Evolutionary conservation across 2,888 invertebrate species (phyloP), one percentile per base, ranked within the genome.

Genomic region (Bugula neritina): DNA sequence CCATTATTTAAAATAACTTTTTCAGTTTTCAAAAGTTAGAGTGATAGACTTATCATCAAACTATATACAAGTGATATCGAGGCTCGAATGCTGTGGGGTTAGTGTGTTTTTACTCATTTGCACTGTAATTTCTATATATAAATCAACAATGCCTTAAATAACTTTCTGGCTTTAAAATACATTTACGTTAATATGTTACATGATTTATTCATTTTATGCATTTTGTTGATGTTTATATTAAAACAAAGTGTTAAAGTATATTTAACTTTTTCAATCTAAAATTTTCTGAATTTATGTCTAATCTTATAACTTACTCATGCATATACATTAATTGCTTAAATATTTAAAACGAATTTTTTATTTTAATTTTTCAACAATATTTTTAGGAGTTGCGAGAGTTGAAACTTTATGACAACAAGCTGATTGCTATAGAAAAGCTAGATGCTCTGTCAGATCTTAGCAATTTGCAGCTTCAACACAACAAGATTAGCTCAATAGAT

Each of bases 381-480:
- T 74, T 73, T 5, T 73, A 80, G 79, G 81, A 81, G 72, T 71
- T 81, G 52, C 75, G 77, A 72, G 80, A 81, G 72, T 70, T 81
- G 21, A 81, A 81, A 72, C 75, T 81, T 21, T 81, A 80, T 76
- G 81, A 80, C 73, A 81, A 81, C 74, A 73, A 76, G 74, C 74
- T 81, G 17, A 73, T 75, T 35, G 72, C 72, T 34, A 76, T 81
- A 71, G 79, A 79, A 72, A 76, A 78, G 71, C 73, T 81, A 54
- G 77, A 78, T 57, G 81, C 81, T 73, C 77, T 81, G 71, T 80
- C 78, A 75, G 81, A 81, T 29, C 71, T 82, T 35, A 75, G 77
- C 55, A 75, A 75, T 74, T 73, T 82, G 27, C 82, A 82, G 72
- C 73, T 82, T 35, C 82, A 82, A 72, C 81, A 82, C 73, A 82